Percentiles rank a stretch among this genome's conserved stretches.
These are phyloP conservation scores for Bambusicola thoracicus DNA, from an alignment of 2,113 vertebrate genomes.

Conservation along the genomic window DNA sequence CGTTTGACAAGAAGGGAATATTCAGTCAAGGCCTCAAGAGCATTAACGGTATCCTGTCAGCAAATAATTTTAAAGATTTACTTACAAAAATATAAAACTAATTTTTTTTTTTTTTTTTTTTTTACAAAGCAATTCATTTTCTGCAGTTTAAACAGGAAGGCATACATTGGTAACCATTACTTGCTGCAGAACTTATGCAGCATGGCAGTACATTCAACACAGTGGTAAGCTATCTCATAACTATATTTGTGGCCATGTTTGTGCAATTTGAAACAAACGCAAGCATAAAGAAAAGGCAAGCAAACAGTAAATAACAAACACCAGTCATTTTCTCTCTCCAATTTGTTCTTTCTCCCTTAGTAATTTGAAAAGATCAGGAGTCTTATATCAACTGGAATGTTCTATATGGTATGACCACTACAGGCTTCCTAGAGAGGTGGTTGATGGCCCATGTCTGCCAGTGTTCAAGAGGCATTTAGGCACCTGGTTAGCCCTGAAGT, in stretches of 20 bases:
- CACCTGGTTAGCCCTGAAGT: not conserved
- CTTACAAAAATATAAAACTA: not conserved
- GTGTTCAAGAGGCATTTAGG: not conserved
- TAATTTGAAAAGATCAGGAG: not conserved
- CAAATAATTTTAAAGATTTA: not conserved
- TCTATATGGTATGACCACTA: not conserved
- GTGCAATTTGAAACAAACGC: not conserved
- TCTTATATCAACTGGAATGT: not conserved
- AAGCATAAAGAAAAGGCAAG: not conserved
- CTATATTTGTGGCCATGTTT: not conserved
- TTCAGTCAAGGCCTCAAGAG: conserved; percentile 87
- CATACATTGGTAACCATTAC: not conserved
- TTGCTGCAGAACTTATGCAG: not conserved
- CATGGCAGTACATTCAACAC: not conserved
- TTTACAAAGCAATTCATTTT: not conserved
- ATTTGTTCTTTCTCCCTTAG: not conserved
- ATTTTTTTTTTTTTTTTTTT: no score
- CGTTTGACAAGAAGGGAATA: conserved; percentile 77
- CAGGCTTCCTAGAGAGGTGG: not conserved
- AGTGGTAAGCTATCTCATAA: not conserved
- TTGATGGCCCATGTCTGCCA: not conserved
- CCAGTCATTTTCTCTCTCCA: not conserved
- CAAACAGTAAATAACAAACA: not conserved
- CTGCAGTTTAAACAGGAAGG: not conserved
- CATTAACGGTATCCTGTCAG: conserved; percentile 86